phyloP scores from a whole-genome alignment of 1,140 invertebrate genomes.

The Polyergus mexicanus region DNA sequence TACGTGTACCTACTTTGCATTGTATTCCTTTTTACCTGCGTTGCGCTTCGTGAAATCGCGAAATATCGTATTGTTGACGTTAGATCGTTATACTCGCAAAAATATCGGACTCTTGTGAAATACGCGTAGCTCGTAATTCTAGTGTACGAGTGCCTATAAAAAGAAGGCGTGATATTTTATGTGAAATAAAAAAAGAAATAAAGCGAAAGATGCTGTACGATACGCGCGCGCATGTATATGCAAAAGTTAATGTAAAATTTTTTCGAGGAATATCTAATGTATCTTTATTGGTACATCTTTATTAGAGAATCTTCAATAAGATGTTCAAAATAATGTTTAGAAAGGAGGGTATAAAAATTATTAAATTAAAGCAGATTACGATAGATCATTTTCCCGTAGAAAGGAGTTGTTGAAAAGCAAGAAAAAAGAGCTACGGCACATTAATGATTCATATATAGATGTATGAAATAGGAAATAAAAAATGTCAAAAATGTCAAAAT shows the following conservation, averaged over 20 bases:
- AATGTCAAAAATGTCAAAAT: background rate
- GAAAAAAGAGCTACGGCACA: background rate
- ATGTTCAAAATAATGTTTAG: background rate
- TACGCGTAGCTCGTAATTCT: background rate
- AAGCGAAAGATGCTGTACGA: background rate
- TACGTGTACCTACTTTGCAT: slow-evolving; percentile 69
- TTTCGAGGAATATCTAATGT: background rate
- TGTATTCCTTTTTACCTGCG: slow-evolving; percentile 73
- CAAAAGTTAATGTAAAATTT: slow-evolving; percentile 24
- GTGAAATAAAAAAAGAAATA: background rate
- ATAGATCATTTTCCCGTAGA: background rate
- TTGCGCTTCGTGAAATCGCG: slow-evolving; percentile 68
- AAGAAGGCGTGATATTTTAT: slow-evolving; percentile 8
- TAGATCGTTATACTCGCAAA: slow-evolving; percentile 67
- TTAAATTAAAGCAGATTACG: background rate
- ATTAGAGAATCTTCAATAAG: background rate
- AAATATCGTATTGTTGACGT: slow-evolving; percentile 69
- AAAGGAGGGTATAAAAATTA: background rate
- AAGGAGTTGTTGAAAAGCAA: background rate
- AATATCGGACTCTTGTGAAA: slow-evolving; percentile 58
- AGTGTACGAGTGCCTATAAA: background rate
- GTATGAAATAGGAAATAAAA: background rate
- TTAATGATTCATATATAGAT: background rate
- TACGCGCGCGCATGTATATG: too few species aligned
- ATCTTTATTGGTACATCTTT: background rate